Conservation (phyloP, 2,113 vertebrate species). For the Chrysochloris asiatica region DNA sequence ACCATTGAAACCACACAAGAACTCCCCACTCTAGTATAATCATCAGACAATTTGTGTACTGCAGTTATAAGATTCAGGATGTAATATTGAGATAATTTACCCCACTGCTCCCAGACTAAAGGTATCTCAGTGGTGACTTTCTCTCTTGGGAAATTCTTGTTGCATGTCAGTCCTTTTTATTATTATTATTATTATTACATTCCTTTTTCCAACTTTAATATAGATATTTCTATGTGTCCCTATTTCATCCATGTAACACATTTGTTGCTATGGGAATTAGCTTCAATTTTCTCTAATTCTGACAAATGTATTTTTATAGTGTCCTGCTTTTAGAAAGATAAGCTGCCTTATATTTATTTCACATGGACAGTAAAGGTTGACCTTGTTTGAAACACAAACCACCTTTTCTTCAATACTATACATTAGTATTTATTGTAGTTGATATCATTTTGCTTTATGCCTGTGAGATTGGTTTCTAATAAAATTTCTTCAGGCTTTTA, state of each 20-base stretch:
- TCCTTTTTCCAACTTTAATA: constrained; percentile 86
- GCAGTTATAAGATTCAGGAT: no score
- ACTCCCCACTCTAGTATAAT: background rate
- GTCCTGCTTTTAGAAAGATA: constrained; percentile 87
- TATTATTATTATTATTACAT: no score
- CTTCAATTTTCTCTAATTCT: constrained; percentile 87
- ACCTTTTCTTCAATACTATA: constrained; percentile 78
- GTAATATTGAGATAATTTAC: background rate
- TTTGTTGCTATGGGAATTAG: constrained; percentile 90
- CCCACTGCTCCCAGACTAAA: background rate
- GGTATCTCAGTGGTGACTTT: background rate
- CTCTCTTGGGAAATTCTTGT: constrained; percentile 59
- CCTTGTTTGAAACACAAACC: constrained; percentile 77
- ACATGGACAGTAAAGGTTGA: constrained; percentile 80
- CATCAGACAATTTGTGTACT: no score
- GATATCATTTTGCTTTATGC: constrained; percentile 82
- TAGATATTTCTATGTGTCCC: constrained; percentile 84
- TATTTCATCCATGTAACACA: constrained; percentile 86
- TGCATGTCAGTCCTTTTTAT: constrained; percentile 78
- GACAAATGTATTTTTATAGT: constrained; percentile 88
- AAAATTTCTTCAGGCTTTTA: constrained; percentile 72
- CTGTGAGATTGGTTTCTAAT: constrained; percentile 70
- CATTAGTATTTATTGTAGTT: constrained; percentile 76
- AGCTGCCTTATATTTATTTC: constrained; percentile 86
- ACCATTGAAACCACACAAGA: background rate